Evolutionary conservation across 2,797 vertebrate genomes (phyloP).

Genomic region (Parotocinclus haroldoi): DNA sequence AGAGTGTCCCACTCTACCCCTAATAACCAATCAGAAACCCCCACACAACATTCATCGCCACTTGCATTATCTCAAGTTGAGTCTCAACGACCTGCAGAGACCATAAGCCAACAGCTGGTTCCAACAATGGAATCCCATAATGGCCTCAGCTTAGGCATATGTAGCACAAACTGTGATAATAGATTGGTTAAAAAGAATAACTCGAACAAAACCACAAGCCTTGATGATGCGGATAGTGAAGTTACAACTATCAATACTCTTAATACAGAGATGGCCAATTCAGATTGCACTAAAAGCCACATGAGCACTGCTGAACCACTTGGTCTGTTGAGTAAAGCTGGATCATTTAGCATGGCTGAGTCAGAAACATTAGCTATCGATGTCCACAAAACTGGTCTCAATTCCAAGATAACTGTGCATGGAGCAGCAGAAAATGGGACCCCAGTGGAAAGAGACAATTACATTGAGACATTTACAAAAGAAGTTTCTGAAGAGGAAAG

Average conservation of each 20-base stretch:
- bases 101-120: background rate
- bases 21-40: slow-evolving; percentile 30
- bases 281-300: no score
- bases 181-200: slow-evolving; percentile 30
- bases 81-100: slow-evolving; percentile 12
- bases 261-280: slow-evolving; percentile 10
- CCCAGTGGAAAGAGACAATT: slow-evolving; percentile 49
- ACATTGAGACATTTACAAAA: slow-evolving; percentile 51
- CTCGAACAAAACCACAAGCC: slow-evolving; percentile 5
- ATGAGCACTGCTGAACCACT: background rate
- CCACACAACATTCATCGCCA: slow-evolving; percentile 21
- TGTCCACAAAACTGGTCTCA: background rate
- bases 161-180: slow-evolving; percentile 6
- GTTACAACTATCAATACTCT: background rate
- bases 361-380: slow-evolving; percentile 23
- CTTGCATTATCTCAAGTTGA: background rate
- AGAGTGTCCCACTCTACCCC: slow-evolving; percentile 43
- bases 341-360: background rate
- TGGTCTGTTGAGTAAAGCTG: background rate
- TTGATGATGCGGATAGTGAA: slow-evolving; percentile 4
- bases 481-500: slow-evolving; percentile 47
- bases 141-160: background rate
- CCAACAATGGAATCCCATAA: slow-evolving; percentile 8
- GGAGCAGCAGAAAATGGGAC: no score
- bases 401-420: no score